Evolutionary conservation across 1,140 invertebrate species (phyloP), one percentile per base, ranked within the genome.

Genomic region (Achroia grisella): DNA sequence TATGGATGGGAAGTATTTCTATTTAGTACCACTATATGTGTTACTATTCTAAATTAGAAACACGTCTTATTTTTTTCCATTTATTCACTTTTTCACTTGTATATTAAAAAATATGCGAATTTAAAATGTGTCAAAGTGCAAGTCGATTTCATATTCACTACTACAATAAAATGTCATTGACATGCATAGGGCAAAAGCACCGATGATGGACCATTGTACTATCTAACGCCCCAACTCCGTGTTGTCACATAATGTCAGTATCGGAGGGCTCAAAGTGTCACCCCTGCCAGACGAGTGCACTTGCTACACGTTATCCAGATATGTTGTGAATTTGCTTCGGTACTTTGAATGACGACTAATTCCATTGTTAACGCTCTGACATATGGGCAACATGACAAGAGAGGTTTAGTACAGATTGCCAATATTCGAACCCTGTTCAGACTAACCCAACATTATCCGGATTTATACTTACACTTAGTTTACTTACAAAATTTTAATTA

Each of bases 291-390:
- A 73, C 65, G 65, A 80, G 73, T 78, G 74, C 76, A 77, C 77
- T 84, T 78, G 77, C 74, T 62, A 76, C 74, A 67, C 56, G 72
- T 71, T 71, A 79, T 71, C 67, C 71, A 72, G 68, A 79, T 75
- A 75, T 74, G 71, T 62, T 68, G 67, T 56, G 67, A 77, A 77
- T 81, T 79, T 68, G 59, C 67, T 62, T 64, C 61, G 70, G 67
- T 71, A 70, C 68, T 81, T 72, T 84, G 73, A 84, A 84, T 84
- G 76, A 72, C 75, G 73, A 71, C 80, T 84, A 84, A 84, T 84
- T 81, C 77, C 64, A 80, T 81, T 84, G 80, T 84, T 72, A 65
- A 61, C 59, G 67, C 55, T 60, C 53, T 60, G 75, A 63, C 76
- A 81, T 80, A 80, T 78, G 74, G 71, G 62, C 48, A 47, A 73